A percentile compares a stretch with the other conserved stretches of the same genome.
phyloP scores from a whole-genome alignment of 2,113 vertebrate genomes.

The Gopherus evgoodei region DNA sequence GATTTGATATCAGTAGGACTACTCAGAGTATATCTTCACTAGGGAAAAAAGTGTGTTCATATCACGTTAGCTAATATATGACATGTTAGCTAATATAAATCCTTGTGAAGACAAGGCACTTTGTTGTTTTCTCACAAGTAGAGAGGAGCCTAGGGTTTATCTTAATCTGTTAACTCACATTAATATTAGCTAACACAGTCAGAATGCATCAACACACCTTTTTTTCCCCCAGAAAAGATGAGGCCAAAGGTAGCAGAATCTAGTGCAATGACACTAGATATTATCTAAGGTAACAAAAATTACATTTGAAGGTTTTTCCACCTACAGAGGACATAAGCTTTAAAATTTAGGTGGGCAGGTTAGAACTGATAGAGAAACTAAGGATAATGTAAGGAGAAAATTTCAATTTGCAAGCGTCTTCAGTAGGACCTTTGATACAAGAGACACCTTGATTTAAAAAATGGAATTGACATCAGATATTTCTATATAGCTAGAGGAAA shows the following conservation, averaged over 20 bases:
- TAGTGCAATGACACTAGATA: not conserved
- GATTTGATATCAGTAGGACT: not conserved
- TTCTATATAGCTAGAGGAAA: slow-evolving; percentile 42
- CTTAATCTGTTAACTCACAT: not conserved
- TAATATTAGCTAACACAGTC: slow-evolving; percentile 20
- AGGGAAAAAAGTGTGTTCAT: not conserved
- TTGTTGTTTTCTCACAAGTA: not conserved
- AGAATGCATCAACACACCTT: slow-evolving; percentile 45
- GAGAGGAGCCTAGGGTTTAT: not conserved
- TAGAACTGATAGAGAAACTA: not conserved
- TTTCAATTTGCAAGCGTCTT: slow-evolving; percentile 12
- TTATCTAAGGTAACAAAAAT: not conserved
- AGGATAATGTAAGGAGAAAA: not conserved
- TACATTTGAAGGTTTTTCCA: not conserved
- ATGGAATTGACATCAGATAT: not conserved
- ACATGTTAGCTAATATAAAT: not conserved
- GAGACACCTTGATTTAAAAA: slow-evolving; percentile 30
- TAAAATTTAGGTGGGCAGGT: not conserved
- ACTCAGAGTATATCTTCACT: not conserved
- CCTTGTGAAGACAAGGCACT: not conserved
- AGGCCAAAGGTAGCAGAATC: not conserved
- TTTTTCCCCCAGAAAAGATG: not conserved
- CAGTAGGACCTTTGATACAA: not conserved
- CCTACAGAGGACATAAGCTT: slow-evolving; percentile 40
- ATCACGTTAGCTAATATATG: not conserved